Evolutionary conservation across 2,888 invertebrate genomes (phyloP).

Genomic region (Boloria selene): DNA sequence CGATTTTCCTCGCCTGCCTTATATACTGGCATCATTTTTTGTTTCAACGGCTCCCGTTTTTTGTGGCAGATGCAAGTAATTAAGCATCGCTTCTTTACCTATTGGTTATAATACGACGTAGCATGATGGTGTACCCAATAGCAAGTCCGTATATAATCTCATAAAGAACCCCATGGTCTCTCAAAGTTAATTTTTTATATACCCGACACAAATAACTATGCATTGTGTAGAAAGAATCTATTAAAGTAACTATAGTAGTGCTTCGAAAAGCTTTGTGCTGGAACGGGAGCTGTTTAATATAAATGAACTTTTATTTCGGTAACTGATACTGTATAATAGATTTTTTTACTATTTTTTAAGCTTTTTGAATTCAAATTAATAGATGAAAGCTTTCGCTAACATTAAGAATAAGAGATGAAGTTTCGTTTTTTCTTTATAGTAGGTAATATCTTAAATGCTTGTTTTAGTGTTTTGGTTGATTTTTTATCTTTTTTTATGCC

Average conservation of each 20-base stretch:
- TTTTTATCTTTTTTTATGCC: too few relatives aligned
- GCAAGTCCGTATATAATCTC: slow-evolving; percentile 57
- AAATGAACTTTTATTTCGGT: slow-evolving; percentile 50
- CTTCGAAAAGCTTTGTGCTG: slow-evolving; percentile 30
- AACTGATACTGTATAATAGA: slow-evolving; percentile 47
- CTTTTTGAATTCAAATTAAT: slow-evolving; percentile 9
- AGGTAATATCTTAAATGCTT: too few relatives aligned
- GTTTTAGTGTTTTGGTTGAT: too few relatives aligned
- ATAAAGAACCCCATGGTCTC: slow-evolving; percentile 57
- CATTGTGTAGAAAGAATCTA: slow-evolving; percentile 65
- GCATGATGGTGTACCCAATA: slow-evolving; percentile 55
- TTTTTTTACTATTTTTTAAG: slow-evolving; percentile 37
- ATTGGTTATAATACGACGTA: slow-evolving; percentile 59
- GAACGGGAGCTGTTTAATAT: slow-evolving; percentile 50
- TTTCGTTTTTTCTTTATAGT: too few relatives aligned
- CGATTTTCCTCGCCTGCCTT: slow-evolving; percentile 66
- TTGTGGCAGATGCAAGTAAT: slow-evolving; percentile 59
- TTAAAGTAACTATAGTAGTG: slow-evolving; percentile 54
- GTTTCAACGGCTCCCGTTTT: slow-evolving; percentile 54
- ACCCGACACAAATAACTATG: slow-evolving; percentile 58
- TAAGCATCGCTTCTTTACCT: slow-evolving; percentile 54
- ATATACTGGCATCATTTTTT: slow-evolving; percentile 52
- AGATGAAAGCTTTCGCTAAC: slow-evolving; percentile 1
- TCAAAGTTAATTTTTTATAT: slow-evolving; percentile 40
- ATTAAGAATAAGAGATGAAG: background rate